phyloP scores from a whole-genome alignment of 2,888 invertebrate species.

The Blastobasis adustella region DNA sequence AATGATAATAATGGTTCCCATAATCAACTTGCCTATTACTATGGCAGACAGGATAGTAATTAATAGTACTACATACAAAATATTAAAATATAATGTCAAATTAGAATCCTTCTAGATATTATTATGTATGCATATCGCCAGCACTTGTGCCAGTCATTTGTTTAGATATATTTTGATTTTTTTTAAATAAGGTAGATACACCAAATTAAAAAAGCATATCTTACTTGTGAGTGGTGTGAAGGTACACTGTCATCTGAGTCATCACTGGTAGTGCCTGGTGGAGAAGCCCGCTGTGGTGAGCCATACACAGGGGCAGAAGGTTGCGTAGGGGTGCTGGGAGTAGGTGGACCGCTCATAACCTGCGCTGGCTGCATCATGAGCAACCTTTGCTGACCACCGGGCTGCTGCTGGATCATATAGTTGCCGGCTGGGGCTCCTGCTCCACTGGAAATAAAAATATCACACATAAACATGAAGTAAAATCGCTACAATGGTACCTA shows the following conservation, averaged over 20 bases:
- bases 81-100: neutral
- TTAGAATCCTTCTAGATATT: neutral
- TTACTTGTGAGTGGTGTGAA: slow-evolving; percentile 77
- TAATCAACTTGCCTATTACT: no score
- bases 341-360: slow-evolving; percentile 64
- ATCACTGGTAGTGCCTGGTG: slow-evolving; percentile 86
- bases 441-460: slow-evolving; percentile 35
- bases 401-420: slow-evolving; percentile 76
- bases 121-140: no score
- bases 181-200: neutral
- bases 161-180: neutral
- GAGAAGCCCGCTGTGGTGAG: slow-evolving; percentile 79
- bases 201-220: neutral
- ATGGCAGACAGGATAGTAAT: no score
- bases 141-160: neutral
- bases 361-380: slow-evolving; percentile 72
- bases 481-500: no score
- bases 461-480: neutral
- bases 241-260: slow-evolving; percentile 88
- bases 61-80: no score
- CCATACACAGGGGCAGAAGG: slow-evolving; percentile 55
- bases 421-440: slow-evolving; percentile 75
- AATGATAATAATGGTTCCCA: no score
- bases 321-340: slow-evolving; percentile 59
- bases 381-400: slow-evolving; percentile 69